These are phyloP conservation scores for Coregonus ussuriensis DNA, from an alignment of 2,797 vertebrate species.

Conservation along the genomic window DNA sequence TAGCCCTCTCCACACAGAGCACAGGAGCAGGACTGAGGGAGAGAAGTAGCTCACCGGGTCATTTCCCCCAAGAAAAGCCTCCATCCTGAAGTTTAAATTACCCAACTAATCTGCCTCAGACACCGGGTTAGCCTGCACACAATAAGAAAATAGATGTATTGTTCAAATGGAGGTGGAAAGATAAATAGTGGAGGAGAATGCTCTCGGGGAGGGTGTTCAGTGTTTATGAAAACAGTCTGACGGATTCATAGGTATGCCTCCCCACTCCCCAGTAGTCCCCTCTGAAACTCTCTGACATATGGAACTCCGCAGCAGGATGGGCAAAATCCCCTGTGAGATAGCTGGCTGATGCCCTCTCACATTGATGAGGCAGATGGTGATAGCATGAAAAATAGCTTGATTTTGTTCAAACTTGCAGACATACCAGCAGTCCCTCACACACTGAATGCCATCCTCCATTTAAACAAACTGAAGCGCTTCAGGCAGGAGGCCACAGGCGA, in stretches of 20 bases:
- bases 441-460: too few relatives aligned
- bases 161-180: slow-evolving; percentile 45
- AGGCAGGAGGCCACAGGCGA: not conserved
- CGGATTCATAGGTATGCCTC: not conserved
- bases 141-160: slow-evolving; percentile 52
- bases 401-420: not conserved
- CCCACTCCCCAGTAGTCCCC: slow-evolving; percentile 2
- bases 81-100: slow-evolving; percentile 55
- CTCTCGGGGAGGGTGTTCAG: slow-evolving; percentile 24
- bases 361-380: not conserved
- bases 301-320: not conserved
- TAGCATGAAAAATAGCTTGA: slow-evolving; percentile 1
- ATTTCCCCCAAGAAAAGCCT: slow-evolving; percentile 59
- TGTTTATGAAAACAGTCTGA: slow-evolving; percentile 39
- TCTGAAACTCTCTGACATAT: slow-evolving; percentile 25
- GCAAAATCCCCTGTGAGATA: not conserved
- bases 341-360: not conserved
- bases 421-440: not conserved
- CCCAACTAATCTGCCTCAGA: slow-evolving; percentile 50
- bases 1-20: slow-evolving; percentile 45
- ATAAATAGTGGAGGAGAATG: slow-evolving; percentile 48
- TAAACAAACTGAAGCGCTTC: not conserved
- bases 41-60: slow-evolving; percentile 34
- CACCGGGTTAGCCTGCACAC: slow-evolving; percentile 35
- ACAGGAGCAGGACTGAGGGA: slow-evolving; percentile 24